Evolutionary conservation across 2,797 vertebrate species (phyloP), one percentile per base, ranked within the genome.

Genomic region (Pempheris klunzingeri): DNA sequence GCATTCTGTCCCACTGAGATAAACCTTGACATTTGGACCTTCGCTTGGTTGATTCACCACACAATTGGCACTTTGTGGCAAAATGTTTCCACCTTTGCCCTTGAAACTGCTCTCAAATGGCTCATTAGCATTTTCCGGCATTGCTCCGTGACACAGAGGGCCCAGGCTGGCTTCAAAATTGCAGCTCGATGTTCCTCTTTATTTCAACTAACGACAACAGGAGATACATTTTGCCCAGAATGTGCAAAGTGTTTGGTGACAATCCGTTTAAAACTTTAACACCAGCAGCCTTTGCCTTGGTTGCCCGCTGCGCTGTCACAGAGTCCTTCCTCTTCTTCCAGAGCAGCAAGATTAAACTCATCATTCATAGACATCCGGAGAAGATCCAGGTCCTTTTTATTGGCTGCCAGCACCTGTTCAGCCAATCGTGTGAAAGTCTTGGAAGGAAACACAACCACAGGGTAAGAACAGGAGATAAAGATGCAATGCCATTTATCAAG

Each of bases 381-480:
- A 17, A 97, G 96, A 3, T 98, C 98, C 90, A 99, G 93, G 88
- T 99, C 98, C 88, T 97, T 98, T 89, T 96, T 97, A 43, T 99
- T 97, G 17, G 97, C 97, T 83, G 97, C 96, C 86, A 99, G 94
- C 77, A 99, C 98, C 92, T 98, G 95, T 87, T 99, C 98, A 1
- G 98, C 97, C 93, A 99, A 86, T 55, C 97, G 94, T 0, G 97
- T 99, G 90, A 99, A 99, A 63, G 97, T 97, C 98, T 99, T 88
- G 50, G 60, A 64, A 9, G 58, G 85, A 71, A 38, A 71, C 28
- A 72, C 8, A 66, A 26, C 4, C 34, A 71, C n/a, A 60, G 3
- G 6, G 43, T 17, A 1, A 66, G 1, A 26, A 50, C 7, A 54
- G 49, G 38, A 58, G 7, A 61, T n/a, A 64, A 24, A 78, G 36